These are phyloP conservation scores for Conger conger DNA, from an alignment of 2,113 vertebrate genomes.

Conservation along the genomic window DNA sequence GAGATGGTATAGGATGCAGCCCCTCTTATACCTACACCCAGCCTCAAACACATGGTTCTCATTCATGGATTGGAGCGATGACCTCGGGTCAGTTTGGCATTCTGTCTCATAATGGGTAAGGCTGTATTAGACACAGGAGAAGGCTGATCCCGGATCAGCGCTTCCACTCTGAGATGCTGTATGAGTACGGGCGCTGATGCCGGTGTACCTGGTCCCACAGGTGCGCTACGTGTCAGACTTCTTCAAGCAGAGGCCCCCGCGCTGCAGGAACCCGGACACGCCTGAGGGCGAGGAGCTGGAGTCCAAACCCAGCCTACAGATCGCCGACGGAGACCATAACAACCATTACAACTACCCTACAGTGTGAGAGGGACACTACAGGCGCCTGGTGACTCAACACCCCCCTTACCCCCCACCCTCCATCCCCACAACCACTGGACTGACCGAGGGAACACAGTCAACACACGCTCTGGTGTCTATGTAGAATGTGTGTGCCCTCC, in stretches of 20 bases:
- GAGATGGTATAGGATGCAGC: too few relatives aligned
- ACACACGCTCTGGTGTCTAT: neutral
- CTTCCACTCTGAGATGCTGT: neutral
- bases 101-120: too few relatives aligned
- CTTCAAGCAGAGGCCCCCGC: conserved; percentile 78
- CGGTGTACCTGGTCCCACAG: conserved; percentile 55
- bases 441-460: conserved; percentile 44
- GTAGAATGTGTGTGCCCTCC: conserved; percentile 33
- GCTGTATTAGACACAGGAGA: too few relatives aligned
- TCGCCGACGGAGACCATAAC: conserved; percentile 68
- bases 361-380: conserved; percentile 56
- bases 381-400: conserved; percentile 41
- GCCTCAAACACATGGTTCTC: too few relatives aligned
- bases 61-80: too few relatives aligned
- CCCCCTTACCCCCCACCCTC: conserved; percentile 22
- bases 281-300: conserved; percentile 62
- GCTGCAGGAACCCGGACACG: conserved; percentile 36
- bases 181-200: neutral
- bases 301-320: conserved; percentile 78
- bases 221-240: conserved; percentile 85
- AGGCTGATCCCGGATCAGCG: too few relatives aligned
- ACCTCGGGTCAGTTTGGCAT: too few relatives aligned
- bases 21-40: too few relatives aligned
- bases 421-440: conserved; percentile 64
- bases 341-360: conserved; percentile 77